Base-by-base conservation (phyloP, 2,113 vertebrate species). In the Ailurus styani region DNA sequence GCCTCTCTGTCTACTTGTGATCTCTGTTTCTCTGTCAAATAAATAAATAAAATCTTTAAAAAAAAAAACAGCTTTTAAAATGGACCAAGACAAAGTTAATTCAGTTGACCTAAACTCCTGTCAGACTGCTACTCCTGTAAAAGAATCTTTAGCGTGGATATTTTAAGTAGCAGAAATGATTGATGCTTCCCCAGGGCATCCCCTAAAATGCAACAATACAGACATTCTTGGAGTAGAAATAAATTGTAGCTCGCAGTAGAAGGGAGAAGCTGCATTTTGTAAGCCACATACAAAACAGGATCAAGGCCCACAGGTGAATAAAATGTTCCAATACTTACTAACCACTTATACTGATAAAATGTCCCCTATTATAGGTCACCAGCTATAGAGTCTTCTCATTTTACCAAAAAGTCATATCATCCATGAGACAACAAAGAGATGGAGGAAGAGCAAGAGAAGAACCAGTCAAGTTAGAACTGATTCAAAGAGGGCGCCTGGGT, bases 21-120 rank as follows among this genome's bases (percentile, higher is more conserved):
- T n/a, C n/a, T n/a, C n/a, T n/a, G n/a, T n/a, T n/a, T n/a, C n/a
- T n/a, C n/a, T n/a, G n/a, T n/a, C n/a, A n/a, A n/a, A 60, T 60
- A 60, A 60, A 60, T 60, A 60, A 25, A 60, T 60, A 60, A 25
- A 60, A n/a, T n/a, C n/a, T n/a, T n/a, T 29, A 60, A 60, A 60
- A 62, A 47, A 47, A 50, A 50, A 95, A 93, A 96, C 87, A 91
- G 72, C 77, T 96, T 95, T 94, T 94, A 66, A 98, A 96, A 64
- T 79, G 52, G 75, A n/a, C 66, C 66, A 81, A 78, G 45, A 89
- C 47, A 23, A 66, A 93, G 34, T 21, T 10, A 62, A 90, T 72
- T 70, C 31, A 55, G 21, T 27, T 84, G 87, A 42, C n/a, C 34
- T 85, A 68, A 55, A 50, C 31, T 50, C 17, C 40, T 5, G 0